A percentile compares a stretch with the other conserved stretches of the same genome.
phyloP scores from a whole-genome alignment of 2,797 vertebrate species.

The Heterohyrax brucei region DNA sequence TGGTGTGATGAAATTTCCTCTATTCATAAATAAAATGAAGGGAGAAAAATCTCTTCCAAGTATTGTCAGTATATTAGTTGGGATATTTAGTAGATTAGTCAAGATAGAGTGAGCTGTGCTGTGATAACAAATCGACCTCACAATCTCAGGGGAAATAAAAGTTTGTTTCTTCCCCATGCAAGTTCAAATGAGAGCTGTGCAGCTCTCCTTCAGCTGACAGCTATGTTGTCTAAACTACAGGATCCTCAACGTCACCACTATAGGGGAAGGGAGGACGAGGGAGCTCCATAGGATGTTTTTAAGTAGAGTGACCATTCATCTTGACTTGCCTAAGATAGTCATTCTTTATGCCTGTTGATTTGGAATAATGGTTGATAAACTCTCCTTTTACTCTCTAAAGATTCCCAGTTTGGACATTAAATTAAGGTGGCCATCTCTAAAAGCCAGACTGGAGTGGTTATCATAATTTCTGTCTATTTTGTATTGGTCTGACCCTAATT shows the following conservation, averaged over 20 bases:
- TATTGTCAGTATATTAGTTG: neutral
- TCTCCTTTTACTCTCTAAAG: constrained; percentile 14
- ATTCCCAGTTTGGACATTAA: constrained; percentile 4
- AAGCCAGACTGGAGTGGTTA: neutral
- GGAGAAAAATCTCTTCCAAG: neutral
- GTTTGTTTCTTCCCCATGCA: constrained; percentile 31
- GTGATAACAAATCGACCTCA: neutral
- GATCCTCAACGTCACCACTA: neutral
- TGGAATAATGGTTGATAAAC: neutral
- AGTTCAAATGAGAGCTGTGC: neutral
- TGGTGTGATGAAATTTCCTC: neutral
- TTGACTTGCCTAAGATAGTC: neutral
- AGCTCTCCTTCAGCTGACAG: neutral
- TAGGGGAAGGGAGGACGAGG: neutral
- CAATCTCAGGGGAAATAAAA: neutral
- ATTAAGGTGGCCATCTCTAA: constrained; percentile 22
- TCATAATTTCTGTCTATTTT: constrained; percentile 16
- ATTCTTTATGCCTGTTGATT: neutral
- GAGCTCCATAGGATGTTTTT: neutral
- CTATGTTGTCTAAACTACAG: neutral
- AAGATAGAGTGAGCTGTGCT: neutral
- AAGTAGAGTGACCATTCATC: neutral
- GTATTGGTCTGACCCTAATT: neutral
- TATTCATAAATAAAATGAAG: neutral
- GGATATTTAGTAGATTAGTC: neutral